Evolutionary conservation across 2,888 invertebrate genomes (phyloP), one percentile per base, ranked within the genome.

Genomic region (Epinotia ramella): DNA sequence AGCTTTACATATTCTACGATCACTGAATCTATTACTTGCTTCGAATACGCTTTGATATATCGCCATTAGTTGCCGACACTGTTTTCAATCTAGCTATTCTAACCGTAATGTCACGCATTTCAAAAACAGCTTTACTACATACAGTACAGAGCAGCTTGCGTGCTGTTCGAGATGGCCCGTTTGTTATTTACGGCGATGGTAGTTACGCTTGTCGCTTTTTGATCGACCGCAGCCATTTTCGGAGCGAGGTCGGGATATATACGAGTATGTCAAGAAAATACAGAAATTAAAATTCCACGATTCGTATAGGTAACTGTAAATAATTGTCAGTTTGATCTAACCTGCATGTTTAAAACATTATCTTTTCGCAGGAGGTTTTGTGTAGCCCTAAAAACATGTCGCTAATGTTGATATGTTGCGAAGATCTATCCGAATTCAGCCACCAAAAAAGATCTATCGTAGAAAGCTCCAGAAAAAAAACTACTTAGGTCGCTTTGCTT

Each of bases 201-300:
- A 59, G 56, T 68, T 68, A 56, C 73, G n/a, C 44, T 56, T 40
- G 68, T 56, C 68, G 18, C 57, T 16, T 40, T n/a, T 59, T 73
- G 67, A 62, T 56, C 67, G 62, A 57, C 16, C 60, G 68, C 62
- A 57, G 16, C 63, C 62, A 63, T 73, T 68, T 63, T 63, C 56
- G 62, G 73, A 57, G 28, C 60, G 16, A 68, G 62, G 68, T 13
- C 62, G 24, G 53, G 16, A 62, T 62, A 40, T 28, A 33, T 44
- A n/a, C n/a, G n/a, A n/a, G n/a, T n/a, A 59, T 44, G 16, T 16
- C 40, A 2, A 40, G 33, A 64, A 24, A 64, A 16, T 44, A 64
- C 53, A 24, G 24, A 72, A 64, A 64, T 65, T 57, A 13, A 24
- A 12, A 44, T 65, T 65, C 57, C 3, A 64, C 9, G 13, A 20